A percentile compares a stretch with the other conserved stretches of the same genome.
Evolutionary conservation across 2,797 vertebrate genomes (phyloP).

Genomic region (Enteromius viviparus): DNA sequence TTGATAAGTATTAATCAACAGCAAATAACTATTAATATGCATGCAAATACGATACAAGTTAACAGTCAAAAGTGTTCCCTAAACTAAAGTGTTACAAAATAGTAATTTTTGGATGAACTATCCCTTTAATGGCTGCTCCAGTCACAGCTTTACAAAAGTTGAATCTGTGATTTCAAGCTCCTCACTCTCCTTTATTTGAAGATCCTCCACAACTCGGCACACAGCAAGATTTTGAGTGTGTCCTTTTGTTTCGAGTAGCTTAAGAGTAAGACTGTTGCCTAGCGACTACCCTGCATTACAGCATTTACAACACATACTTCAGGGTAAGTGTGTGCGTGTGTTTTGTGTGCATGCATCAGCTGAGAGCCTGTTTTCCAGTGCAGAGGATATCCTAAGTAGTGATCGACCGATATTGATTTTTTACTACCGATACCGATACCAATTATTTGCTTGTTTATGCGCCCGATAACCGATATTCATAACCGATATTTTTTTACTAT

Average conservation of each 20-base stretch:
- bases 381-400: slow-evolving; percentile 66
- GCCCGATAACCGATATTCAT: too few relatives aligned
- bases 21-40: not conserved
- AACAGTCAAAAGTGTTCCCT: not conserved
- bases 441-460: too few relatives aligned
- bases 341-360: slow-evolving; percentile 70
- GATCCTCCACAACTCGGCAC: slow-evolving; percentile 57
- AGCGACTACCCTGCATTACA: slow-evolving; percentile 78
- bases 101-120: not conserved
- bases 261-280: slow-evolving; percentile 79
- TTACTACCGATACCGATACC: too few relatives aligned
- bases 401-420: slow-evolving; percentile 71
- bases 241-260: slow-evolving; percentile 76
- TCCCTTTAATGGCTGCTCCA: slow-evolving; percentile 39
- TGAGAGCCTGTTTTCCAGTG: slow-evolving; percentile 75
- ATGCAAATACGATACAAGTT: not conserved
- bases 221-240: slow-evolving; percentile 70
- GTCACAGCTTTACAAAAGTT: slow-evolving; percentile 31
- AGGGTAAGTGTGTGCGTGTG: slow-evolving; percentile 63
- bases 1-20: not conserved
- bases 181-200: slow-evolving; percentile 46
- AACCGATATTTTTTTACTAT: too few relatives aligned
- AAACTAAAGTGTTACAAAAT: not conserved
- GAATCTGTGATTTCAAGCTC: slow-evolving; percentile 46
- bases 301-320: slow-evolving; percentile 66